These are phyloP conservation scores for Larimichthys crocea DNA, from an alignment of 2,113 vertebrate species.

Conservation along the genomic window DNA sequence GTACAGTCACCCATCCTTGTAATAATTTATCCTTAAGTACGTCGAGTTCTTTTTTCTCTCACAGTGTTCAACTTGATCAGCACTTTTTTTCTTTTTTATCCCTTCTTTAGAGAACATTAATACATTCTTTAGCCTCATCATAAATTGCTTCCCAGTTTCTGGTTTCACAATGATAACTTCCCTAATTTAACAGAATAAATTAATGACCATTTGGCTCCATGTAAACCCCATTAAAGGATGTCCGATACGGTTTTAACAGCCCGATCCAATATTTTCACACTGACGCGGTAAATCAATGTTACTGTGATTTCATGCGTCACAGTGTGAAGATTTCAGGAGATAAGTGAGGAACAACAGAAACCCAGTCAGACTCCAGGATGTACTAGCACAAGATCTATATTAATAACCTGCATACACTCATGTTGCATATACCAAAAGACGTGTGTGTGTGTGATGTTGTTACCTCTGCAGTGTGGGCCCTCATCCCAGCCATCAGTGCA, in stretches of 20 bases:
- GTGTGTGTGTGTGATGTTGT: neutral
- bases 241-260: neutral
- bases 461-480: slow-evolving; percentile 95
- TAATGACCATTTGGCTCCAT: neutral
- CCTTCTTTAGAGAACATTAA: neutral
- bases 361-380: neutral
- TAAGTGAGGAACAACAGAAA: neutral
- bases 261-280: neutral
- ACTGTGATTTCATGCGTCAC: slow-evolving; percentile 20
- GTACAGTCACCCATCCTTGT: neutral
- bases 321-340: neutral
- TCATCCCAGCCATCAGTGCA: slow-evolving; percentile 94
- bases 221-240: neutral
- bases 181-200: neutral
- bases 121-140: slow-evolving; percentile 24
- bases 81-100: slow-evolving; percentile 32
- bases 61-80: neutral
- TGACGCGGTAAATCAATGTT: neutral
- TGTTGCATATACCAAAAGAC: neutral
- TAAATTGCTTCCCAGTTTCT: slow-evolving; percentile 50
- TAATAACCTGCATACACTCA: neutral
- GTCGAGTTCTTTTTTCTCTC: neutral
- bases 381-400: neutral
- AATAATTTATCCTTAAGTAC: neutral
- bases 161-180: slow-evolving; percentile 32